Evolutionary conservation across 2,113 vertebrate species (phyloP), one percentile per base, ranked within the genome.

Genomic region (Proteles cristata): DNA sequence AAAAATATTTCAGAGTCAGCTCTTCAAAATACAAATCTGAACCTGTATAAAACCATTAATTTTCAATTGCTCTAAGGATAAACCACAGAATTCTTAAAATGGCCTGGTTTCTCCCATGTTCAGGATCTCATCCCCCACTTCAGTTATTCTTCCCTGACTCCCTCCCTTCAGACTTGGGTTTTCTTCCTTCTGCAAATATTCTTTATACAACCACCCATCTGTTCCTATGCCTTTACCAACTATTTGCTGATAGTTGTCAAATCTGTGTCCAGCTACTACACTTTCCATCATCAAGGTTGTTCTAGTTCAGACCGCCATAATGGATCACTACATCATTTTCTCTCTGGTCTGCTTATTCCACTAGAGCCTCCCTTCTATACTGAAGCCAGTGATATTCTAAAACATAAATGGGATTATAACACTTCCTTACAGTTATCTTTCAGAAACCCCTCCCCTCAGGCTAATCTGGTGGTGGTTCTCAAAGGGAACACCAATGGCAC

Each of bases 11-110:
- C 58, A 61, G 68, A 43, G 71, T 86, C 16, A 68, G 48, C 79
- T 77, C 89, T 94, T 85, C 45, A 94, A 77, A 89, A 58, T 48
- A 81, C 53, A 95, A 66, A 92, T n/a, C 35, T 91, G 33, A 90
- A 86, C 33, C 69, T 89, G 17, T 68, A 7, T 68, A 81, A 96
- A 95, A 73, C 50, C 65, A 91, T 53, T 73, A 93, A 91, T 23
- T 94, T 94, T 23, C 2, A 26, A 9, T 81, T 61, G 8, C 63
- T 95, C 25, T 71, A 66, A 53, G 25, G 31, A 9, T 74, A 21
- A 81, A 33, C 90, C 50, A 80, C 23, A 88, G 48, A 84, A 69
- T 89, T 69, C 73, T 68, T 66, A 94, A 94, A 87, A 68, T 83
- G 31, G 53, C 16, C 45, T 88, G 90, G 31, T 39, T 55, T 94